Evolutionary conservation across 2,113 vertebrate genomes (phyloP), one percentile per base, ranked within the genome.

Genomic region (Sphaerodactylus townsendi): DNA sequence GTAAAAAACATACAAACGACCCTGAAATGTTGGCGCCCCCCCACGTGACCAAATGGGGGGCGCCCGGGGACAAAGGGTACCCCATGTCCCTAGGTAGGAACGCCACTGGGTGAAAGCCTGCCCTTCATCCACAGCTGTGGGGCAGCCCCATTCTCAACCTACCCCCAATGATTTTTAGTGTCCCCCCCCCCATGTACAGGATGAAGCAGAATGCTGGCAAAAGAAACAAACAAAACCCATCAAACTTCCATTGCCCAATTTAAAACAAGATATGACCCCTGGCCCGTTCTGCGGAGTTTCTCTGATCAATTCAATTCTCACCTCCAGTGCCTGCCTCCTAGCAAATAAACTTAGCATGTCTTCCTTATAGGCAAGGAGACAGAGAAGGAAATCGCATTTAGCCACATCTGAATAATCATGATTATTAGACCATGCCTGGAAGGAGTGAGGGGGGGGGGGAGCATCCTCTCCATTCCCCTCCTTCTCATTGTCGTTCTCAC

Each of bases 271-370:
- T 89, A 84, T 76, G 91, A 95, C 93, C 93, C 84, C 80, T 0
- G 85, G 93, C 93, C 92, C 92, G 79, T 93, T 93, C 95, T 94
- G 90, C 81, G 79, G 92, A 93, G 84, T 91, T 92, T 92, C 93
- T 91, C 86, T 84, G 93, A 95, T 92, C 95, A 95, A 92, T 94
- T 94, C 90, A 88, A 92, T 93, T 95, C 94, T 94, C 94, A 93
- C 93, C 95, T 95, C 89, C 56, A 41, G 87, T 89, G 93, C 85
- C 91, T 93, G 92, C 93, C 93, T 96, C 87, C 84, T 69, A 88
- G 90, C 89, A 92, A 92, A 93, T 88, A 90, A 93, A 94, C 90
- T 91, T 82, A 77, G 90, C 46, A 85, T 83, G 93, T 84, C 90
- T 91, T 92, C 89, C 92, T 62, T 81, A 85, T 70, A 91, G 91